Evolutionary conservation across 2,113 vertebrate genomes (phyloP), one percentile per base, ranked within the genome.

Genomic region (Martes martes): DNA sequence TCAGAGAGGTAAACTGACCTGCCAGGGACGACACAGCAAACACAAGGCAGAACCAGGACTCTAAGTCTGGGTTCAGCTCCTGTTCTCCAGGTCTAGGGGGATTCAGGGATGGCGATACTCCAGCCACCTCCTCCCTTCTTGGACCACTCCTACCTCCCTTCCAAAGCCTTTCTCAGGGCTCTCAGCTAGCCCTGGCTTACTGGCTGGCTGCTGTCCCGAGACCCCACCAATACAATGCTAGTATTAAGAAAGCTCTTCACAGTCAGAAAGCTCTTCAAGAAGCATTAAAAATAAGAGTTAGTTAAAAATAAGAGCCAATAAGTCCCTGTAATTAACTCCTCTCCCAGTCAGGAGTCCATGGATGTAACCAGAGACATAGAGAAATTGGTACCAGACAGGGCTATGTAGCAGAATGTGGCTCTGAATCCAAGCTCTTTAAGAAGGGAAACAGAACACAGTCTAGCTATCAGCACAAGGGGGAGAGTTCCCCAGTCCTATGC

Each of bases 1-100:
- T 94, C 88, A 78, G 94, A 94, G 63, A 95, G 45, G 87, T 45
- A 33, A 84, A 83, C 92, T 55, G n/a, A 74, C 45, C 63, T 57
- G n/a, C 31, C 55, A 18, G 31, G 87, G 55, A 74, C 73, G 80
- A 78, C 71, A 89, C 11, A 71, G 93, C 11, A 8, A 80, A 18
- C 45, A 50, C 23, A 52, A n/a, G 55, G 57, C 57, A 81, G 74
- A 91, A 86, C 59, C 63, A 36, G 11, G 36, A 2, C 33, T 96
- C 50, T 69, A 91, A 50, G 61, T 4, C 61, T 42, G 55, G 52
- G 63, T n/a, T 50, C 26, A n/a, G 31, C 19, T 59, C 45, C 85
- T 33, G 33, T 33, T 73, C 23, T 36, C 65, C 21, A 3, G 3
- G 14, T 18, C 63, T 11, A 19, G 28, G 47, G 6, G 1, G 6